Evolutionary conservation across 92 coral and sea anemone genomes (phyloP), one percentile per base, ranked within the genome.

Genomic region (Actinostola sp.): DNA sequence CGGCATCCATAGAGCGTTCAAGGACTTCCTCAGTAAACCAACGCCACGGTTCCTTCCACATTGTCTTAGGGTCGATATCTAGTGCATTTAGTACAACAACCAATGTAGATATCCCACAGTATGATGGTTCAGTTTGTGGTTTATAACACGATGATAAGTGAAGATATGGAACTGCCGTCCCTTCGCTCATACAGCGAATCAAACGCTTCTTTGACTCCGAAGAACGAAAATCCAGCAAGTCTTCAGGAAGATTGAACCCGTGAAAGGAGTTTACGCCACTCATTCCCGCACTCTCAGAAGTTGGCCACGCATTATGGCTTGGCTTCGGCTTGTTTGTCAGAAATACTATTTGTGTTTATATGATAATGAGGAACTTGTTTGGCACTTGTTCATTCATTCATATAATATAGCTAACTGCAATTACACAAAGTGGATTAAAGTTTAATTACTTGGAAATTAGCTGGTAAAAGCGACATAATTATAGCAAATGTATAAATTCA

Each of bases 41-140:
- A 0, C 98, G 87, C 95, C 98, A 91, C 6, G 96, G 87, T 6
- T 90, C 87, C 80, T 84, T 91, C 98, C 98, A 88, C 6, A 84
- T 66, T 21, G 84, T 74, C 44, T 85, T 87, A 3, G 97, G 97
- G 63, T 91, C 97, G 15, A 94, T 86, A 20, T 86, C 80, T 43
- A 94, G 68, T 16, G 95, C 88, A 45, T 94, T 94, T 24, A 94
- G 62, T 19, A 83, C 80, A 35, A 94, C 92, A 0, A 89, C 97
- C 1, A 94, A 71, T 1, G 98, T 91, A 0, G 97, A 77, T 15
- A 94, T 32, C 0, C 98, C 98, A 34, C 98, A 94, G 48, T 80
- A 93, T 7, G 98, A 84, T 0, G 98, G 97, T 21, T 91, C 94
- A 0, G 91, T 73, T 62, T 94, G 98, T 1, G 82, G 80, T 35